Evolutionary conservation across 2,113 vertebrate genomes (phyloP).

Genomic region (Hyaena hyaena): DNA sequence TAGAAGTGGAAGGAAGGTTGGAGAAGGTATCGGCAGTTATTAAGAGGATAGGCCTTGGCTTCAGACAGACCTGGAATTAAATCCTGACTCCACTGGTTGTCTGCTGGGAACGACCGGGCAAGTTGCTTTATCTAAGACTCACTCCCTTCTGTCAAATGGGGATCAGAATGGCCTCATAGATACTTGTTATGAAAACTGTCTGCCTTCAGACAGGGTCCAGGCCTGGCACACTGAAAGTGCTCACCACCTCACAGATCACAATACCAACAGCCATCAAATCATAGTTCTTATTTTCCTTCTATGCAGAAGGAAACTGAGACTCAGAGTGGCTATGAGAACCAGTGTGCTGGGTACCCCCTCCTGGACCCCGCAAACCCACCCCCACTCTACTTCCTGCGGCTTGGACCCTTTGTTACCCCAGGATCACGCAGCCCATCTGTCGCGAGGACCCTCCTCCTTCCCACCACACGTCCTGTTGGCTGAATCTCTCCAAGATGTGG

Average conservation of each 20-base stretch:
- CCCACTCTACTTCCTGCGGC: neutral
- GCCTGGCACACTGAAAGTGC: neutral
- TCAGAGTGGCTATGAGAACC: neutral
- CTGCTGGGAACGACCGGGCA: neutral
- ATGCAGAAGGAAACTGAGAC: neutral
- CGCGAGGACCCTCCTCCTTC: neutral
- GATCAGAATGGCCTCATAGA: neutral
- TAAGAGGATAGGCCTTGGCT: neutral
- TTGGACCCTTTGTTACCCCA: no score
- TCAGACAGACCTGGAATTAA: neutral
- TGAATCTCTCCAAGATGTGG: neutral
- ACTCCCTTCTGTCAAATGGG: neutral
- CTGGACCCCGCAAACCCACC: no score
- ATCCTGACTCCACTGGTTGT: neutral
- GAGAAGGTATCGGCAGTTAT: neutral
- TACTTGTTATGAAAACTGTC: neutral
- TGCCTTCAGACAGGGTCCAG: neutral
- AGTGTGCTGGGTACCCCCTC: rapidly evolving
- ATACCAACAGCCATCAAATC: neutral
- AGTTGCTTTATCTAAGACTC: neutral
- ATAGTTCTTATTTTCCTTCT: neutral
- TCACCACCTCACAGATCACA: neutral
- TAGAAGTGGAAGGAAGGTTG: neutral
- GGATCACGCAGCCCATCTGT: rapidly evolving
- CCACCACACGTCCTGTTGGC: neutral